phyloP scores from a whole-genome alignment of 2,797 vertebrate species.

The Platyrinchus mystaceus region DNA sequence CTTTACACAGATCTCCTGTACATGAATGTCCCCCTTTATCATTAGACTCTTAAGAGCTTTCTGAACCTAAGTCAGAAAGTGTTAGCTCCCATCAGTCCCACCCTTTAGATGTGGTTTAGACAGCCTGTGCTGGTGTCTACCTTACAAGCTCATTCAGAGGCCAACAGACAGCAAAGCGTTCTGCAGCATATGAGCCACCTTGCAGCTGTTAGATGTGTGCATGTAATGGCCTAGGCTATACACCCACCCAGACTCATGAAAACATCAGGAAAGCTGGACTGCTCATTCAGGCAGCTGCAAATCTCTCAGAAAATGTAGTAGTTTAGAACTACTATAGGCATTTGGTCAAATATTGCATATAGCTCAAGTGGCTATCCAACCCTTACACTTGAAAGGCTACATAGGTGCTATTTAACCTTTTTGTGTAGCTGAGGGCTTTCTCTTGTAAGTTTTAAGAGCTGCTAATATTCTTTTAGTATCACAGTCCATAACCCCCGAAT shows the following conservation, averaged over 20 bases:
- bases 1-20: not conserved
- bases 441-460: not conserved
- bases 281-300: not conserved
- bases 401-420: not conserved
- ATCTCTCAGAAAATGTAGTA: not conserved
- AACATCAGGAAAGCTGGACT: not conserved
- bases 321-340: not conserved
- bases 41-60: not conserved
- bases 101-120: not conserved
- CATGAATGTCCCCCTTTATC: not conserved
- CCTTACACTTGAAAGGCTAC: not conserved
- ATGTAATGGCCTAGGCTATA: not conserved
- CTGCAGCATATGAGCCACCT: not conserved
- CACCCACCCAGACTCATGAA: not conserved
- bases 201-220: not conserved
- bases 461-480: slow-evolving; percentile 32
- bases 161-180: not conserved
- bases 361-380: not conserved
- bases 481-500: slow-evolving; percentile 29
- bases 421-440: not conserved
- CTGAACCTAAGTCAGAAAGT: not conserved
- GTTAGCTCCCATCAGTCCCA: not conserved
- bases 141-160: not conserved
- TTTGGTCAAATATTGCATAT: not conserved
- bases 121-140: not conserved